Percentiles rank a stretch among this genome's conserved stretches.
These are phyloP conservation scores for Nymphalis c-album DNA, from an alignment of 2,888 invertebrate genomes.

Conservation along the genomic window DNA sequence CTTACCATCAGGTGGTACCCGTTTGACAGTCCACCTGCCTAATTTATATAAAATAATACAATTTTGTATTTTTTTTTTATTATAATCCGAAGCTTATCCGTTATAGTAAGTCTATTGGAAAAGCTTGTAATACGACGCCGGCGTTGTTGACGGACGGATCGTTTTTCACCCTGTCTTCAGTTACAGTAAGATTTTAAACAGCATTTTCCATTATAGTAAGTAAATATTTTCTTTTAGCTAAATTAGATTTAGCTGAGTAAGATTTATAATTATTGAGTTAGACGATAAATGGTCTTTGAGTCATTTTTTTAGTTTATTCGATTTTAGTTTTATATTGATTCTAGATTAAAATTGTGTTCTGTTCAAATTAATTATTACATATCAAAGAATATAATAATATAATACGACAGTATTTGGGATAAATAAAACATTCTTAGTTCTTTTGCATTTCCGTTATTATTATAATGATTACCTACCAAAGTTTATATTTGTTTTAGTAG, in stretches of 20 bases:
- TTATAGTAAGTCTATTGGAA: constrained; percentile 33
- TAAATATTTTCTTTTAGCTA: constrained; percentile 24
- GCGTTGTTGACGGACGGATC: constrained; percentile 36
- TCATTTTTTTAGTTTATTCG: too few species aligned
- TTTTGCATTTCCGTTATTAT: too few species aligned
- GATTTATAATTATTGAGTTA: neutral
- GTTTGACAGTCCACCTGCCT: neutral
- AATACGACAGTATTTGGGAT: too few species aligned
- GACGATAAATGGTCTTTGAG: too few species aligned
- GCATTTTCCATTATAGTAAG: constrained; percentile 34
- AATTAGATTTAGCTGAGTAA: constrained; percentile 20
- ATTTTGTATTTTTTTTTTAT: too few species aligned
- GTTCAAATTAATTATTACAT: too few species aligned
- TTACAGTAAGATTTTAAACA: constrained; percentile 32
- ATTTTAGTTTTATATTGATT: too few species aligned
- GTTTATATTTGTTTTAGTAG: too few species aligned
- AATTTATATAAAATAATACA: neutral
- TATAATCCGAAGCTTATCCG: constrained; percentile 35
- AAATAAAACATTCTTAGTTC: too few species aligned
- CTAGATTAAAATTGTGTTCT: too few species aligned
- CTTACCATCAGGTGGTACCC: neutral
- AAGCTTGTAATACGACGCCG: constrained; percentile 36
- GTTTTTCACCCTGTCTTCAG: constrained; percentile 35
- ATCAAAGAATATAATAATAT: too few species aligned
- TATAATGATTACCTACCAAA: too few species aligned